Evolutionary conservation across 2,113 vertebrate species (phyloP), one percentile per base, ranked within the genome.

Genomic region (Australoheros scitulus): DNA sequence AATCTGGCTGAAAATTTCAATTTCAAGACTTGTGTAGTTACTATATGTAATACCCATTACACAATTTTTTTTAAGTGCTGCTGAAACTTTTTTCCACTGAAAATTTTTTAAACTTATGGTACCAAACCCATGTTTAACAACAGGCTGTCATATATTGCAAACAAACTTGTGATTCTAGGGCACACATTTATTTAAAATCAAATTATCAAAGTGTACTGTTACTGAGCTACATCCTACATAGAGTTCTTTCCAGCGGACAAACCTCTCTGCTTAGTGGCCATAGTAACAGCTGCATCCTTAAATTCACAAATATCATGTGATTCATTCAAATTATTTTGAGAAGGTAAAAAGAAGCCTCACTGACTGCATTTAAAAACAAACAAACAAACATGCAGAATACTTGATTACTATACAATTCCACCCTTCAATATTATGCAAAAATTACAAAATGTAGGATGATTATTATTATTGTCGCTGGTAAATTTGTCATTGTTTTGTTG

Each of bases 401-500:
- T 20, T 61, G 63, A 55, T 43, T 14, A 58, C 47, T 36, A 26
- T 15, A 43, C 22, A 76, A 11, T 13, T n/a, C 47, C 26, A 34
- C 11, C 68, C 43, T 70, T 70, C 63, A 50, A 64, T 55, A n/a
- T 26, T 56, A 57, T 47, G 36, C n/a, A 52, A 36, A 5, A 1
- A 79, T 22, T 74, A 57, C 9, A 50, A 43, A 32, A 41, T 61
- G 22, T 24, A 4, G n/a, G 34, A 56, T 82, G 74, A 65, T 55
- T 75, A 34, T 84, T 58, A 55, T 58, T 88, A 38, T 83, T 26
- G 58, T 59, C 80, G 81, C 61, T 2, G 15, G 80, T 72, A 78
- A 79, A 83, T 79, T 65, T 72, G 56, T 72, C 70, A 26, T 41
- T 50, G 43, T 68, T 84, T 68, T 81, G 10, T 11, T 87, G 87